Evolutionary conservation across 30 jellyfish, hydroid and myxozoan genomes (phyloP), one percentile per base, ranked within the genome.

Genomic region (Euphysa ruthae): DNA sequence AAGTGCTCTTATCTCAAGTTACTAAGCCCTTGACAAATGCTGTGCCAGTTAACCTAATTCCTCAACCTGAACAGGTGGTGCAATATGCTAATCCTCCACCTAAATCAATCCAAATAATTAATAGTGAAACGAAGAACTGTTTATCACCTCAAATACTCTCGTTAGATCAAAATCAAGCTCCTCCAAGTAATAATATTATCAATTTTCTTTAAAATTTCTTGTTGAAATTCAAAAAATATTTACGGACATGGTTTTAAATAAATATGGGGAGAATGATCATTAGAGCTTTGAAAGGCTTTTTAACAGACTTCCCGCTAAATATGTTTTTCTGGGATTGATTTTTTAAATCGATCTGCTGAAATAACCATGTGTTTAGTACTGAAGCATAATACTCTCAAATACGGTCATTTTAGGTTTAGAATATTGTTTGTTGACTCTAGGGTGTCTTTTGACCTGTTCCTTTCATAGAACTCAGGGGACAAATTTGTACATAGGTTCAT

Each of bases 21-120:
- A 27, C 49, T 55, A 71, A 71, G 32, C 58, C 35, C 20, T 42
- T 73, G 1, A 73, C 49, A 31, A 73, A 54, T 61, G 85, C 78
- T 61, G 94, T 90, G 7, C 95, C 98, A 38, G 98, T 90, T 4
- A 90, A 90, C 57, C 66, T 90, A 26, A 90, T 90, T 35, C 95
- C 94, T 8, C 98, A 90, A 49, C 98, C 95, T 21, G 91, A 92
- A 1, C 93, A 77, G 52, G 75, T 90, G 14, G 94, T 83, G 13
- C 98, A 81, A 42, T 75, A 52, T 49, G 93, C 87, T 22, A 88
- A 81, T 32, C 66, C 77, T 4, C 91, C 93, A 3, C 88, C 91
- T 16, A 82, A 42, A 27, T 86, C 94, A 15, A 63, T 84, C 64
- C 84, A 78, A 82, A 73, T 79, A 23, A 58, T 79, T 46, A 86